These are phyloP conservation scores for Zoanthus sociatus DNA, from an alignment of 92 coral and sea anemone species.

Conservation along the genomic window DNA sequence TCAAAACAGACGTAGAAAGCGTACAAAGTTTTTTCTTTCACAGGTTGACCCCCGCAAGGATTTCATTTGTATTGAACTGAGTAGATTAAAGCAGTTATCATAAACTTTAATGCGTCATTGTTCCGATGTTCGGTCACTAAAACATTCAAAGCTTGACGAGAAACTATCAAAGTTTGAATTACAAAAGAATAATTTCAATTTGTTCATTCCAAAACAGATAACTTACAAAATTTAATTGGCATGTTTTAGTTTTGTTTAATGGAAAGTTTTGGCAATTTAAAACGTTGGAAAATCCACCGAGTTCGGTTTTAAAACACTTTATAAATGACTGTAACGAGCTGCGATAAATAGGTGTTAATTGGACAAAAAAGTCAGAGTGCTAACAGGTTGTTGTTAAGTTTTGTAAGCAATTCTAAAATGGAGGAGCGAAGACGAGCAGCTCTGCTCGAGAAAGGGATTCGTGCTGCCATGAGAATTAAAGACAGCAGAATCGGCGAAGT, in stretches of 20 bases:
- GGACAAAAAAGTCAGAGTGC: background rate
- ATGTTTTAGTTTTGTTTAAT: background rate
- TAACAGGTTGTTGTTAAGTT: background rate
- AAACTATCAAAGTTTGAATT: background rate
- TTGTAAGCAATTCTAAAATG: background rate
- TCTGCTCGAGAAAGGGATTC: conserved; percentile 25
- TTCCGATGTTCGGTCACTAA: background rate
- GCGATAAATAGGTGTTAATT: conserved; percentile 17
- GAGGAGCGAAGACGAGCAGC: conserved; percentile 11
- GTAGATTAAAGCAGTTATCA: background rate
- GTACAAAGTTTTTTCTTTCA: background rate
- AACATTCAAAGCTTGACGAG: background rate
- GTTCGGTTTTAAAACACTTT: background rate
- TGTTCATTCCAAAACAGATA: background rate
- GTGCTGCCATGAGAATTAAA: conserved; percentile 40
- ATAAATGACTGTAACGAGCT: background rate
- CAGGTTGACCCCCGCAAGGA: conserved; percentile 2
- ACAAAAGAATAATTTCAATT: background rate
- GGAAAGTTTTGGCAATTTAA: no score
- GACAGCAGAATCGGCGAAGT: conserved; percentile 35
- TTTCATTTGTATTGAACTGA: background rate
- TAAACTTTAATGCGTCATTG: background rate
- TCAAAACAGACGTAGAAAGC: background rate
- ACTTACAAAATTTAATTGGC: background rate
- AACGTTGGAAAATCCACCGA: background rate